phyloP scores from a whole-genome alignment of 2,888 invertebrate species.

The Sepioteuthis lessoniana region DNA sequence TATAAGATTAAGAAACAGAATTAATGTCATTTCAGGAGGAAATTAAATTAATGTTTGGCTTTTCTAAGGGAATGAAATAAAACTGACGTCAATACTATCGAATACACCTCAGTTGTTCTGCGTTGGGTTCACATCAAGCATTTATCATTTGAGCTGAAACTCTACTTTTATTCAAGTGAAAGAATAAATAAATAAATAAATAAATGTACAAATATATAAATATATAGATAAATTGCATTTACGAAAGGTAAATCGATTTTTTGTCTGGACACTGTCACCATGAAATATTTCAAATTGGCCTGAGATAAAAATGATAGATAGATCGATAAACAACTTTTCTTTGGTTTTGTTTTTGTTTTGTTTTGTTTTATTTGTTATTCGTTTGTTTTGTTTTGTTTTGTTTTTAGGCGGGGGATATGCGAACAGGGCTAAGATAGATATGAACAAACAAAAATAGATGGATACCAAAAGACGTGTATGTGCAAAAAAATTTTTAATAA shows the following conservation, averaged over 20 bases:
- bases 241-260: neutral
- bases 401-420: too few species aligned
- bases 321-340: neutral
- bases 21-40: neutral
- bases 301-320: neutral
- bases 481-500: too few species aligned
- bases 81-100: constrained; percentile 2
- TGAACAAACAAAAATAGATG: neutral
- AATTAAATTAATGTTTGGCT: constrained; percentile 33
- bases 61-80: neutral
- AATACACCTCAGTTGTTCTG: neutral
- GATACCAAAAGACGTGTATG: too few species aligned
- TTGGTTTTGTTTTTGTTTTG: too few species aligned
- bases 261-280: neutral
- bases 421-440: too few species aligned
- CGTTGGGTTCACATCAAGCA: neutral
- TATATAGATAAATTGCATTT: neutral
- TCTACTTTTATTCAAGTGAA: too few species aligned
- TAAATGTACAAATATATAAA: too few species aligned
- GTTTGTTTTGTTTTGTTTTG: too few species aligned
- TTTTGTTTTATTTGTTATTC: too few species aligned
- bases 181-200: neutral
- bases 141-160: neutral
- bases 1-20: neutral
- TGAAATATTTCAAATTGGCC: constrained; percentile 2